phyloP scores from a whole-genome alignment of 2,888 invertebrate species.

The Cerastoderma edule region DNA sequence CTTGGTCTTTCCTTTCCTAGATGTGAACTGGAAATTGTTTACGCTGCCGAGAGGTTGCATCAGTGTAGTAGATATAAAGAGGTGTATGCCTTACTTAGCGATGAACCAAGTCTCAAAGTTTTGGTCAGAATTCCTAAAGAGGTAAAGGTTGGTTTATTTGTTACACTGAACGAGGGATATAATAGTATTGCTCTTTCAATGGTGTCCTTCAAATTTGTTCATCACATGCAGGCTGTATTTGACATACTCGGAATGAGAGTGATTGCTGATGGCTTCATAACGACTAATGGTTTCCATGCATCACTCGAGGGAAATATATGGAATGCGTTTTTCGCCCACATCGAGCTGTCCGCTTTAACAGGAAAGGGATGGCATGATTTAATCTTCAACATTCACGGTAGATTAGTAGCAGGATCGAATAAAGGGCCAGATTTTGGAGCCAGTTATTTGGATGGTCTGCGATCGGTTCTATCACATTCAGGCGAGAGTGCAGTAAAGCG shows the following conservation, averaged over 20 bases:
- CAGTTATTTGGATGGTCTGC: conserved; percentile 53
- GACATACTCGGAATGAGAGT: conserved; percentile 28
- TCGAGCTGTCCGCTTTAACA: conserved; percentile 39
- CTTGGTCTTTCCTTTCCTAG: conserved; percentile 23
- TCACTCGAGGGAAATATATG: conserved; percentile 44
- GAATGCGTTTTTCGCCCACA: conserved; percentile 37
- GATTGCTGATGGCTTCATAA: conserved; percentile 34
- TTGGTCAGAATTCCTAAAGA: conserved; percentile 3
- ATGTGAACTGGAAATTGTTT: conserved; percentile 53
- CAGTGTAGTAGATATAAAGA: conserved; percentile 42
- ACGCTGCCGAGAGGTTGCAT: conserved; percentile 18
- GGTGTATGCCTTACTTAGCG: conserved; percentile 34
- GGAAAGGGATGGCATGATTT: conserved; percentile 37
- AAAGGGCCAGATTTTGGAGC: conserved; percentile 38
- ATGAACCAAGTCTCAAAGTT: conserved; percentile 29
- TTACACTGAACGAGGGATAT: conserved; percentile 3
- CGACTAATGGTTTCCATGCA: conserved; percentile 8
- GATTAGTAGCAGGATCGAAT: conserved; percentile 34
- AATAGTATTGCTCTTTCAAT: conserved; percentile 23
- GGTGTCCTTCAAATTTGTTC: background rate
- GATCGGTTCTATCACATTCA: conserved; percentile 17
- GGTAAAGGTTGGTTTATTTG: conserved; percentile 13
- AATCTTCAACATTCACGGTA: conserved; percentile 39
- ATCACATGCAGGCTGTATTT: conserved; percentile 20
- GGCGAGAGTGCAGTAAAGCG: conserved; percentile 40